A percentile compares a stretch with the other conserved stretches of the same genome.
Evolutionary conservation across 2,113 vertebrate genomes (phyloP).

Genomic region (Cyprinodon variegatus): DNA sequence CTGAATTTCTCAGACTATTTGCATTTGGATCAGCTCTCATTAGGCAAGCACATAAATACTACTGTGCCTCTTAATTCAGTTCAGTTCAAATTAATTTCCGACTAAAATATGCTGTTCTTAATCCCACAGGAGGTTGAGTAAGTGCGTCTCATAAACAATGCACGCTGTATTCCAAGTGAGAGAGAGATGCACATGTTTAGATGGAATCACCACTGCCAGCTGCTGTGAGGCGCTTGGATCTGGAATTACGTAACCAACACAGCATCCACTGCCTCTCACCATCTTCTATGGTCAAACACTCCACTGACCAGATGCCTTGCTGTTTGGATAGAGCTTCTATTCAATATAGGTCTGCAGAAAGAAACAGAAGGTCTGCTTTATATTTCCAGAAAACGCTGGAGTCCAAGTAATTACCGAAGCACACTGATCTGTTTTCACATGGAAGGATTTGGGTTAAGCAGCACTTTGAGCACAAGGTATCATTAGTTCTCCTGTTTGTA

Average conservation of each 20-base stretch:
- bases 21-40: neutral
- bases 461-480: neutral
- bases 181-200: neutral
- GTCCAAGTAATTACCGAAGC: slow-evolving; percentile 11
- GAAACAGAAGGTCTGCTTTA: slow-evolving; percentile 6
- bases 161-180: slow-evolving; percentile 1
- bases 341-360: neutral
- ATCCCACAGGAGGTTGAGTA: slow-evolving; percentile 9
- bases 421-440: slow-evolving; percentile 1
- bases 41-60: neutral
- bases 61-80: neutral
- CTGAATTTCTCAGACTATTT: neutral
- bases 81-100: neutral
- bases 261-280: neutral
- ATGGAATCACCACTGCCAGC: neutral
- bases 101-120: slow-evolving; percentile 2
- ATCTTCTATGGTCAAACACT: slow-evolving; percentile 20
- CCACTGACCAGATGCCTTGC: slow-evolving; percentile 10
- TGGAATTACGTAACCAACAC: slow-evolving; percentile 25
- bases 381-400: slow-evolving; percentile 12
- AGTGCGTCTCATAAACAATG: slow-evolving; percentile 9
- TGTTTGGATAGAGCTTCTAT: neutral
- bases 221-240: neutral
- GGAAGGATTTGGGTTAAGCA: slow-evolving; percentile 5
- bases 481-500: slow-evolving; percentile 18